Base-by-base conservation (phyloP, 2,113 vertebrate species). In the Thermophis baileyi region DNA sequence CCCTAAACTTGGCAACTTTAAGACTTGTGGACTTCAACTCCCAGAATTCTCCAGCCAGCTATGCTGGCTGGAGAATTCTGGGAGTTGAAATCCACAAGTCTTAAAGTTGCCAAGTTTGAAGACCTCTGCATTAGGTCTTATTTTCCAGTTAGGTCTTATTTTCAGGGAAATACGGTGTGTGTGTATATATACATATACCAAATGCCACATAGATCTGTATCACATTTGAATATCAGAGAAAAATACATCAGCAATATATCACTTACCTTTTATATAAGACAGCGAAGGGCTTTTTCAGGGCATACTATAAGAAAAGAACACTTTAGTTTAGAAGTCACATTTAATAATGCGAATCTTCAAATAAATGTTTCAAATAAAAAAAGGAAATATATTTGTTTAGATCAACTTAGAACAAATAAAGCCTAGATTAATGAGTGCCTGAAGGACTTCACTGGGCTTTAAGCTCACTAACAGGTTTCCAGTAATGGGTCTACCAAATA, bases 181-280 rank as follows among this genome's bases (percentile, higher is more conserved):
- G 24, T 60, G 6, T 25, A 6, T 25, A 30, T 12, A 35, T 0
- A n/a, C 12, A 2, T 1, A n/a, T 4, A 22, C 11, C 30, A 90
- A 55, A 89, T 63, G 16, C 46, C 54, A 63, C 27, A 25, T 40
- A 88, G 12, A 12, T 57, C 49, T 9, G n/a, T 16, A 40, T 54
- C 57, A 87, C 53, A 89, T 94, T 30, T 92, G 3, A 40, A 9
- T 35, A 86, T 88, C 40, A 12, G 1, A 3, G 18, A 86, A 95
- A 95, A 96, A 47, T 0, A 5, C 35, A 81, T 6, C 69, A 81
- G 69, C 35, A 81, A 81, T 40, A 81, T 40, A 40, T 74, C 20
- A 98, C 98, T 98, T 98, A 99, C 99, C 98, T 99, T 96, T 99
- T 99, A 97, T 99, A 99, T 1, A 99, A 95, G 12, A 99, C 97